Conservation (phyloP, 2,888 invertebrate species). For the Troides aeacus region DNA sequence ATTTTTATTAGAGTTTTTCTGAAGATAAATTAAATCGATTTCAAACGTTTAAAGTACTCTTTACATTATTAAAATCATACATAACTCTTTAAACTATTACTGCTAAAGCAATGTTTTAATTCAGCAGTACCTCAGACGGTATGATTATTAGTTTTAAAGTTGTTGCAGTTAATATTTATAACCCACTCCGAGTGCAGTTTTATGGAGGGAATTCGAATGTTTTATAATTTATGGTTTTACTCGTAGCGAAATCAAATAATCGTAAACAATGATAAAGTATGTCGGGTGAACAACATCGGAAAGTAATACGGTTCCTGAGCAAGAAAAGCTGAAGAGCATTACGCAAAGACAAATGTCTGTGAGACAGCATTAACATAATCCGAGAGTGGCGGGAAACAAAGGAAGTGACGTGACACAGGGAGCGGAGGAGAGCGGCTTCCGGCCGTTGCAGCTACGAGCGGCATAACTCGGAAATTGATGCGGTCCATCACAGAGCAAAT, state of each 20-base stretch:
- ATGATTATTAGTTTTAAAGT: slow-evolving; percentile 8
- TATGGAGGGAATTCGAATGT: slow-evolving; percentile 23
- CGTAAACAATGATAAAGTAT: slow-evolving; percentile 59
- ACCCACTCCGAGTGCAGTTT: slow-evolving; percentile 15
- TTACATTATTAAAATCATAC: too few species aligned
- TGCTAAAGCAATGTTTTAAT: not conserved
- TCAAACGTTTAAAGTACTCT: too few species aligned
- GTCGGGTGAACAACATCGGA: slow-evolving; percentile 59
- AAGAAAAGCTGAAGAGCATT: slow-evolving; percentile 60
- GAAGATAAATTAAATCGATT: too few species aligned
- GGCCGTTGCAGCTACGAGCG: slow-evolving; percentile 39
- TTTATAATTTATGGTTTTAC: slow-evolving; percentile 28
- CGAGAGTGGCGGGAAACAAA: slow-evolving; percentile 61
- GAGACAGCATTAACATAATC: slow-evolving; percentile 75
- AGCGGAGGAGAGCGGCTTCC: slow-evolving; percentile 46
- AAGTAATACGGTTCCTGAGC: slow-evolving; percentile 58
- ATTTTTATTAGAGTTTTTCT: too few species aligned
- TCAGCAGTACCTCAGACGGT: not conserved
- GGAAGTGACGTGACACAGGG: slow-evolving; percentile 60
- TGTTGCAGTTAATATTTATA: slow-evolving; percentile 22
- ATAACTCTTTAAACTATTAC: not conserved
- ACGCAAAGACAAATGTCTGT: slow-evolving; percentile 72
- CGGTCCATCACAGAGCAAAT: slow-evolving; percentile 52
- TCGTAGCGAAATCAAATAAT: slow-evolving; percentile 42
- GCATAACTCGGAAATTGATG: slow-evolving; percentile 50